Conservation (phyloP, 2,113 vertebrate genomes). For the Psilopogon haemacephalus region DNA sequence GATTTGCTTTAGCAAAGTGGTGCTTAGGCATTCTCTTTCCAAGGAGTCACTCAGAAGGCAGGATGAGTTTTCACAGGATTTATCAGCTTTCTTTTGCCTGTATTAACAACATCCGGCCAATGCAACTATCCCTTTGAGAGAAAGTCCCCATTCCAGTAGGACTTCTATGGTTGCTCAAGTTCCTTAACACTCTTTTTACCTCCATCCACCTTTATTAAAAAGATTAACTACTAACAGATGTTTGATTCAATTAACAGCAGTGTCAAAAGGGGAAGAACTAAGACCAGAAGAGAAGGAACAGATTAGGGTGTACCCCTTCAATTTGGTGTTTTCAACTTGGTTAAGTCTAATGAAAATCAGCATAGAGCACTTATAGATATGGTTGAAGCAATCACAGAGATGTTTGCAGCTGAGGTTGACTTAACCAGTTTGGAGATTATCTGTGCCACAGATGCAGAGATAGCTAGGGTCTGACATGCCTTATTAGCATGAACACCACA, state of each 20-base stretch:
- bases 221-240: neutral
- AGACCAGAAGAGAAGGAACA: neutral
- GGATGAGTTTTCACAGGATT: neutral
- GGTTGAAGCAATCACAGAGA: neutral
- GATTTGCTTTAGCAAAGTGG: neutral
- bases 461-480: neutral
- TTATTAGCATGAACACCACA: neutral
- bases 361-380: neutral
- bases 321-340: neutral
- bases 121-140: neutral
- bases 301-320: neutral
- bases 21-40: neutral
- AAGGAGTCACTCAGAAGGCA: neutral
- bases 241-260: slow-evolving; percentile 2
- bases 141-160: neutral
- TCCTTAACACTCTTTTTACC: neutral
- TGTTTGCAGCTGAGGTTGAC: neutral
- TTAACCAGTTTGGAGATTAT: slow-evolving; percentile 1
- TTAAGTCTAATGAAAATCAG: neutral
- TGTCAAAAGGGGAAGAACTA: neutral
- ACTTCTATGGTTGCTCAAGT: neutral
- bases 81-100: neutral
- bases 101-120: neutral
- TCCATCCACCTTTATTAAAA: neutral
- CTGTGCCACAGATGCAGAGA: neutral